phyloP scores from a whole-genome alignment of 1,140 invertebrate species.

The Artemia franciscana region DNA sequence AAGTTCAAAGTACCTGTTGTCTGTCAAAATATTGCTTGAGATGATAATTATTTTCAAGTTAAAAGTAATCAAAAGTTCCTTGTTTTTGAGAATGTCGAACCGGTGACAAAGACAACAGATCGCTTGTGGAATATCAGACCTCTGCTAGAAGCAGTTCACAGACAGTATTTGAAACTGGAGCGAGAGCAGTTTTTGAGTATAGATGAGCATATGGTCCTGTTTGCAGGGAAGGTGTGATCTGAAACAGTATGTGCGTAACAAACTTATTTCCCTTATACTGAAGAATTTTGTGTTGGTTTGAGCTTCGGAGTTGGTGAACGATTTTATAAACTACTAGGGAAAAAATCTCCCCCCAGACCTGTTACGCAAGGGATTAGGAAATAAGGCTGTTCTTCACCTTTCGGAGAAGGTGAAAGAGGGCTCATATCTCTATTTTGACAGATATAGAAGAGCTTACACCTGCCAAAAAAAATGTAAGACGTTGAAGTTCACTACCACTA shows the following conservation, averaged over 20 bases:
- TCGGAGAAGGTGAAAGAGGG: not conserved
- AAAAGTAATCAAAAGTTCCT: not conserved
- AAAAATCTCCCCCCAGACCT: not conserved
- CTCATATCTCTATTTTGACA: not conserved
- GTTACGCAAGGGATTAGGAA: not conserved
- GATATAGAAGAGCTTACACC: not conserved
- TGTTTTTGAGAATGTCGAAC: not conserved
- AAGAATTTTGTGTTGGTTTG: conserved; percentile 9
- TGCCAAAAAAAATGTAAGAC: not conserved
- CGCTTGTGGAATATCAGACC: not conserved
- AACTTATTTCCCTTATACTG: conserved; percentile 6
- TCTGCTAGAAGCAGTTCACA: not conserved
- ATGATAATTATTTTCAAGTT: not conserved
- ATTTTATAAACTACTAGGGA: not conserved
- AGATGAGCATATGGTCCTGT: conserved; percentile 14
- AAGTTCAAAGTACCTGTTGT: not conserved
- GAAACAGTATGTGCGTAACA: conserved; percentile 9
- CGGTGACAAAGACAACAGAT: not conserved
- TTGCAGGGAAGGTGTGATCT: conserved; percentile 7
- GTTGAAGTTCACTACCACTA: no score
- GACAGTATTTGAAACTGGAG: not conserved
- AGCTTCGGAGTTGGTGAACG: conserved; percentile 1
- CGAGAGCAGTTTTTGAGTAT: conserved; percentile 7
- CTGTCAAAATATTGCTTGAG: not conserved
- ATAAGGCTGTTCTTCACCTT: not conserved